Percentiles rank a stretch among this genome's conserved stretches.
Evolutionary conservation across 2,797 vertebrate species (phyloP).

Genomic region (Myotis planiceps): DNA sequence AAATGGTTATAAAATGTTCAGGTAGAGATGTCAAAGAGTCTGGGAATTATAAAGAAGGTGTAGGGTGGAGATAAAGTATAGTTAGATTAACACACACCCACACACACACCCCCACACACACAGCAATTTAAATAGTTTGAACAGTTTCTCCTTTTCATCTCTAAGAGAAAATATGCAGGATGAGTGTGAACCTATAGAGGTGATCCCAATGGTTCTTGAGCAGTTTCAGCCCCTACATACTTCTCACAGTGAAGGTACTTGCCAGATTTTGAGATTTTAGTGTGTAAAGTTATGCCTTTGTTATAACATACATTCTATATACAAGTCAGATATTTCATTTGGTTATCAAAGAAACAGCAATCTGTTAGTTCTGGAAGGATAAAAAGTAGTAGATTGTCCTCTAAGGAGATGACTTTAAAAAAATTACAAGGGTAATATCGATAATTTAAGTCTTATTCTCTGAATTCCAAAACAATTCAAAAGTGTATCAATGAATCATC

Average conservation of each 20-base stretch:
- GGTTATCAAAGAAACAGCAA: not conserved
- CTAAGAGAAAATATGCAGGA: not conserved
- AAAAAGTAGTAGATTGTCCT: not conserved
- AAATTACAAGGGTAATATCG: not conserved
- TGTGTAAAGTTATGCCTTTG: not conserved
- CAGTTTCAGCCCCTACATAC: not conserved
- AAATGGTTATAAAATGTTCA: not conserved
- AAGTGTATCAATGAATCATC: not conserved
- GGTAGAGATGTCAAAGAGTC: not conserved
- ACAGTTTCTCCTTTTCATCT: not conserved
- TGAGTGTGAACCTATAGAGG: not conserved
- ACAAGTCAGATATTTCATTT: not conserved
- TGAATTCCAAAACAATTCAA: not conserved
- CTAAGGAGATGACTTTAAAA: not conserved
- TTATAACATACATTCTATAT: not conserved
- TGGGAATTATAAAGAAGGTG: not conserved
- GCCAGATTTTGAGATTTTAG: not conserved
- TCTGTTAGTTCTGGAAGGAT: not conserved
- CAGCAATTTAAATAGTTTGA: not conserved
- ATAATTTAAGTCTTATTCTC: not conserved
- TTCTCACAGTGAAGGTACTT: not conserved
- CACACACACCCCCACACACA: not conserved
- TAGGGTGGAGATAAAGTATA: not conserved
- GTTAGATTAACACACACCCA: not conserved
- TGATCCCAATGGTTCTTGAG: not conserved